Evolutionary conservation across 2,113 vertebrate genomes (phyloP), one percentile per base, ranked within the genome.

Genomic region (Xyrauchen texanus): DNA sequence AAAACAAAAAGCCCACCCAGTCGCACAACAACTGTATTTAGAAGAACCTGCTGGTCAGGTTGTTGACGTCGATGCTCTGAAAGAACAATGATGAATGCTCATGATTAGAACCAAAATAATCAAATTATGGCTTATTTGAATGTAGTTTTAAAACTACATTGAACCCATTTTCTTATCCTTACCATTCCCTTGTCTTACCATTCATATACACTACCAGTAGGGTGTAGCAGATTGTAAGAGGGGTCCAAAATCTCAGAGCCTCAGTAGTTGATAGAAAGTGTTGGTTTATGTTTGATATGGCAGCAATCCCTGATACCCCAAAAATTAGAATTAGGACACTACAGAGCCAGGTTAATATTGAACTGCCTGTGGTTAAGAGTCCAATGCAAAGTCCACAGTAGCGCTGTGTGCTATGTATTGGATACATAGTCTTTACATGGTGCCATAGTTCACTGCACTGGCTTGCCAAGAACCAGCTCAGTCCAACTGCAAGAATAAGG

Each of bases 161-260:
- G 6, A 55, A 12, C 12, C 53, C 13, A 13, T n/a, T 57, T 57
- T 57, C 6, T 49, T 8, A 8, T n/a, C 62, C 11, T 34, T 21
- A 8, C 15, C 34, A 44, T 15, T 67, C 68, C 4, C n/a, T 80
- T 52, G 15, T 52, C 94, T 89, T 82, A 98, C 97, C 97, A 81
- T 98, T 96, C 96, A 96, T 98, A 90, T 97, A 94, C 84, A 95
- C 85, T n/a, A 97, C 92, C 86, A 99, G 88, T 75, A 99, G 91
- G 0, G 93, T 90, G 84, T 98, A 98, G 91, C 97, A 98, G 91
- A 98, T 95, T 85, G 94, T 96, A 68, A 99, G 93, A 0, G 97
- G 97, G 0, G 92, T 98, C 97, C 97, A 98, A 89, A 99, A 99
- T 58, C 94, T 94, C 3, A 95, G 5, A 0, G 97, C 96, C 87